These are phyloP conservation scores for Neosilurus hyrtlii DNA, from an alignment of 2,797 vertebrate genomes.

Conservation along the genomic window DNA sequence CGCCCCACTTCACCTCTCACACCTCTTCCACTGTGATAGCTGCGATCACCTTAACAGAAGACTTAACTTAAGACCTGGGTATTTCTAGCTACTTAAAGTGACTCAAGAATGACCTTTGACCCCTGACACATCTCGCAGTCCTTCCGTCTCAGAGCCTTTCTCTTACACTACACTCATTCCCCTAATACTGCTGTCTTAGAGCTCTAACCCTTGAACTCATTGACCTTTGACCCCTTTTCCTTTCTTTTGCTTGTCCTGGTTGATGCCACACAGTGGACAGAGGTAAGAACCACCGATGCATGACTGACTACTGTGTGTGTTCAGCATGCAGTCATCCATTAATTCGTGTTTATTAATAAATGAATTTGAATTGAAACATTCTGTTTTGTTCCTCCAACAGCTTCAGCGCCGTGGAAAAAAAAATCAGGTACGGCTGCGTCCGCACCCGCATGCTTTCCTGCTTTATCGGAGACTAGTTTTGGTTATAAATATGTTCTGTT, in stretches of 20 bases:
- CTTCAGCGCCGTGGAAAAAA: constrained; percentile 92
- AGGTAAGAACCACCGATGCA: constrained; percentile 66
- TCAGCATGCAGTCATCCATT: neutral
- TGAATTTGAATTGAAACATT: neutral
- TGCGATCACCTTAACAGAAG: constrained; percentile 13
- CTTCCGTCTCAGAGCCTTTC: constrained; percentile 30
- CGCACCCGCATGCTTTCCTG: neutral
- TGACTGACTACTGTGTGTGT: constrained; percentile 5
- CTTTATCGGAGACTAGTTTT: no score
- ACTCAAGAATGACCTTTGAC: neutral
- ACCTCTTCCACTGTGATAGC: constrained; percentile 52
- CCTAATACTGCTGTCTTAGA: constrained; percentile 26
- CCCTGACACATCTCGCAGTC: neutral
- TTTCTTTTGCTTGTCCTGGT: constrained; percentile 57
- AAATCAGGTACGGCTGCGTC: constrained; percentile 70
- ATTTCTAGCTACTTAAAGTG: neutral
- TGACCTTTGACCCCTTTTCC: constrained; percentile 57
- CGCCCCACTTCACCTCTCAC: constrained; percentile 61
- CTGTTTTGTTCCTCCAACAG: constrained; percentile 70
- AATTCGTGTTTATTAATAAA: neutral
- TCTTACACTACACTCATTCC: constrained; percentile 23
- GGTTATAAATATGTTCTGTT: neutral
- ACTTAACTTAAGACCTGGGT: neutral
- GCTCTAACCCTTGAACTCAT: constrained; percentile 61
- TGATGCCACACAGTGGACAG: constrained; percentile 71